A percentile compares a stretch with the other conserved stretches of the same genome.
phyloP scores from a whole-genome alignment of 2,113 vertebrate genomes.

The Barbus barbus region DNA sequence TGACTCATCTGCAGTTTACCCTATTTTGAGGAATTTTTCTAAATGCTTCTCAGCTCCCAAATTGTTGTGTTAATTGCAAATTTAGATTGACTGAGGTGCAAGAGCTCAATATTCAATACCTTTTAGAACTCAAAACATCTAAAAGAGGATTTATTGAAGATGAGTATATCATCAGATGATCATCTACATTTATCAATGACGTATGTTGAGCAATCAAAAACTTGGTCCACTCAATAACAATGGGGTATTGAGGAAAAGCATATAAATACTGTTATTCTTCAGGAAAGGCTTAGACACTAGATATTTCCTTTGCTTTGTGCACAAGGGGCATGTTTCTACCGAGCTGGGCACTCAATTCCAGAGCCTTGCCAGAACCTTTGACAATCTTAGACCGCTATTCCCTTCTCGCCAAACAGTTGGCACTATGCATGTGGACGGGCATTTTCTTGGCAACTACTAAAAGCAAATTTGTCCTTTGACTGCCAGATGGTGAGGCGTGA shows the following conservation, averaged over 20 bases:
- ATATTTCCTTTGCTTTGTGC: neutral
- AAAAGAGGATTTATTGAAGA: no score
- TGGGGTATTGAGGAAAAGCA: neutral
- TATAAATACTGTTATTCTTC: neutral
- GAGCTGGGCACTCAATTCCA: neutral
- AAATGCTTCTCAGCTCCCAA: no score
- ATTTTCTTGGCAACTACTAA: neutral
- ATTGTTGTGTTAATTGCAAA: no score
- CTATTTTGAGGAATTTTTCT: no score
- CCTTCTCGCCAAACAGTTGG: neutral
- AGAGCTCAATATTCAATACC: no score
- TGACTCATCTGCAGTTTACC: no score
- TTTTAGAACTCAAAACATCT: no score
- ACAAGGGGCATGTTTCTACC: neutral
- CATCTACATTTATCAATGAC: neutral
- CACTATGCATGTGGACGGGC: neutral
- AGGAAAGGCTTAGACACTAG: neutral
- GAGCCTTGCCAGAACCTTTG: neutral
- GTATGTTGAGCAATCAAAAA: neutral
- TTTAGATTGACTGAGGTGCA: no score
- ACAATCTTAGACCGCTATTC: neutral
- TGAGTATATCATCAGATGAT: no score
- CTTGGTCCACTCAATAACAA: neutral
- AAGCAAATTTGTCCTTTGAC: constrained; percentile 2
- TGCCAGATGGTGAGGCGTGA: neutral